Conservation (phyloP, 2,888 invertebrate genomes). For the Tachystola acroxantha region DNA sequence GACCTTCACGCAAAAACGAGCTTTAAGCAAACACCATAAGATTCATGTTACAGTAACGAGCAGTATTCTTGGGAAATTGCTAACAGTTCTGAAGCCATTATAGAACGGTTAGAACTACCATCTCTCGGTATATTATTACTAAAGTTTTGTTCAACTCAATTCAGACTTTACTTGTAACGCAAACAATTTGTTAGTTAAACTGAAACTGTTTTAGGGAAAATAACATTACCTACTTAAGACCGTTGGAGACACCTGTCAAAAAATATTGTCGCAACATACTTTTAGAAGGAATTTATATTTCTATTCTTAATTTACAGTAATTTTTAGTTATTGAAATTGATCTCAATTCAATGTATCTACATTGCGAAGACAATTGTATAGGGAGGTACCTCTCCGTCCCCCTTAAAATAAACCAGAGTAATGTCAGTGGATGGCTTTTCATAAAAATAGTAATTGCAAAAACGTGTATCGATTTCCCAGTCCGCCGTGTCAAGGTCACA, state of each 20-base stretch:
- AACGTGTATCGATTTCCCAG: conserved; percentile 19
- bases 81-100: conserved; percentile 34
- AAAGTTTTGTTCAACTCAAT: conserved; percentile 56
- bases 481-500: conserved; percentile 37
- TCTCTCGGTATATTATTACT: conserved; percentile 43
- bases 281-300: no score
- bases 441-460: background rate
- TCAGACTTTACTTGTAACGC: conserved; percentile 31
- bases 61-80: conserved; percentile 1
- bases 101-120: conserved; percentile 35
- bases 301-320: no score
- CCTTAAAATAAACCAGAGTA: no score
- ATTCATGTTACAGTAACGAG: background rate
- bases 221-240: no score
- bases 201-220: conserved; percentile 10
- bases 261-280: no score
- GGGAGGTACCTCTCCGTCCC: no score
- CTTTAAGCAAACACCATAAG: background rate
- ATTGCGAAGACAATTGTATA: no score
- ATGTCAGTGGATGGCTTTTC: no score
- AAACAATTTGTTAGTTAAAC: conserved; percentile 23
- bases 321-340: no score
- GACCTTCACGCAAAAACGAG: no score
- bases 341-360: no score
- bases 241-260: no score